Evolutionary conservation across 2,888 invertebrate species (phyloP).

Genomic region (Trachelus troglodyta): DNA sequence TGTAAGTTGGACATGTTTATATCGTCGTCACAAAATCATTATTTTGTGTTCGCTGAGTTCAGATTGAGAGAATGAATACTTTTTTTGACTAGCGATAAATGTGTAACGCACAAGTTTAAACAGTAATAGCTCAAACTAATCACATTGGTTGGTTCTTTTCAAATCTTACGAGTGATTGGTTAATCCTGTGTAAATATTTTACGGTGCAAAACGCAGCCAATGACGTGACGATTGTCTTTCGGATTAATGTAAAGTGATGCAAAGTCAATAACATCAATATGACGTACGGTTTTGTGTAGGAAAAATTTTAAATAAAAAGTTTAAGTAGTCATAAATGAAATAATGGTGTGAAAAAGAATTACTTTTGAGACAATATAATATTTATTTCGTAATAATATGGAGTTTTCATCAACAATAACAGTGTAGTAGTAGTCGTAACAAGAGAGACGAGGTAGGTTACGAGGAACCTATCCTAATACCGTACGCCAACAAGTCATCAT

Average conservation of each 20-base stretch:
- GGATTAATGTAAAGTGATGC: no score
- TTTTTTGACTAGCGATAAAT: neutral
- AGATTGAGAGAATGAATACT: neutral
- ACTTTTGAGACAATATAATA: slow-evolving; percentile 61
- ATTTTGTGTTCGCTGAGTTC: neutral
- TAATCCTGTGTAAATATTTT: neutral
- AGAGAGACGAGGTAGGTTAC: slow-evolving; percentile 65
- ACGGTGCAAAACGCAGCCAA: no score
- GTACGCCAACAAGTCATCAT: slow-evolving; percentile 62
- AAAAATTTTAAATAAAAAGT: neutral
- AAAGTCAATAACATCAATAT: no score
- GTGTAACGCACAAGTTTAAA: neutral
- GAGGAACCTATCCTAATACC: slow-evolving; percentile 60
- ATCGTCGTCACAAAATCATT: neutral
- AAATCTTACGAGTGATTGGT: no score
- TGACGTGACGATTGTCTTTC: no score
- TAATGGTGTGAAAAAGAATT: neutral
- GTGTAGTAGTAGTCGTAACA: slow-evolving; percentile 65
- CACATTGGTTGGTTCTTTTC: no score
- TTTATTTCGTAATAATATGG: slow-evolving; percentile 65
- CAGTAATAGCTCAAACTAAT: no score
- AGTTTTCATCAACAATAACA: slow-evolving; percentile 66
- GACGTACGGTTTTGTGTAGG: neutral
- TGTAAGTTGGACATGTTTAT: neutral
- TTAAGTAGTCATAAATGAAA: neutral